Percentiles rank a stretch among this genome's conserved stretches.
Conservation (phyloP, 2,113 vertebrate genomes). For the Calcarius ornatus region DNA sequence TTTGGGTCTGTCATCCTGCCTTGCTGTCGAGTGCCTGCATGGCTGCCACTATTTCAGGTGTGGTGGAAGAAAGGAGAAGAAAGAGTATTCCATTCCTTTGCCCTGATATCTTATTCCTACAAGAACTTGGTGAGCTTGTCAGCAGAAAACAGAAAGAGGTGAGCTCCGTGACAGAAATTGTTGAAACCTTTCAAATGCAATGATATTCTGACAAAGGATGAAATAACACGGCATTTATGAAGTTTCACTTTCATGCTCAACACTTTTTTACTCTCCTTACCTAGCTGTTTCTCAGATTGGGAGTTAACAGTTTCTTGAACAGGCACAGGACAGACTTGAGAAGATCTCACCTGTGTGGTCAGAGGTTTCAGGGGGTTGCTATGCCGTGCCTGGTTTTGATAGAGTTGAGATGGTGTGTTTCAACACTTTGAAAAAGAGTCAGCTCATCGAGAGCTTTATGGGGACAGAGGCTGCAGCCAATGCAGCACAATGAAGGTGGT, state of each 20-base stretch:
- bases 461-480: not conserved
- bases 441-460: not conserved
- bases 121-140: not conserved
- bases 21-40: fast-evolving
- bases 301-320: not conserved
- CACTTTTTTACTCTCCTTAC: not conserved
- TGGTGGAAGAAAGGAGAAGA: not conserved
- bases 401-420: not conserved
- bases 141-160: not conserved
- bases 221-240: not conserved
- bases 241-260: not conserved
- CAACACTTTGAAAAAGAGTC: not conserved
- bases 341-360: not conserved
- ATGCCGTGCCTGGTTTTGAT: not conserved
- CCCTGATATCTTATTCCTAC: not conserved
- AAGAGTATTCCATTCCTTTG: not conserved
- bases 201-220: not conserved
- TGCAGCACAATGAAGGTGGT: not conserved
- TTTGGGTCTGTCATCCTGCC: not conserved
- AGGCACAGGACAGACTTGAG: not conserved
- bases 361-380: not conserved
- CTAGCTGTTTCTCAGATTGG: not conserved
- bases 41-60: not conserved
- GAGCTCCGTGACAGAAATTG: not conserved
- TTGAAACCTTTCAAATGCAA: not conserved